phyloP scores from a whole-genome alignment of 2,888 invertebrate genomes.

The Auanema sp. region DNA sequence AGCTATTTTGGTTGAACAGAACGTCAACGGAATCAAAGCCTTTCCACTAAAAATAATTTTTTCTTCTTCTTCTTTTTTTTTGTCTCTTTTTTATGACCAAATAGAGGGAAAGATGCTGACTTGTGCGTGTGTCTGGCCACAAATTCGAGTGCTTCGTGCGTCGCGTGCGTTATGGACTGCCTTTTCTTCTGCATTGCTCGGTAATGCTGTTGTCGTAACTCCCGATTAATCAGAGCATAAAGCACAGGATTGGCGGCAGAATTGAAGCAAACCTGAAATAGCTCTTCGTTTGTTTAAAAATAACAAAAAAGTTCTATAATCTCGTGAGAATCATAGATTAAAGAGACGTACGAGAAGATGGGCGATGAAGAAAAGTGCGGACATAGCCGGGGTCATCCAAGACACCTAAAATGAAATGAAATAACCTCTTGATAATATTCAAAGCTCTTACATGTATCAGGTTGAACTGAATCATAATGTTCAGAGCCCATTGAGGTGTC shows the following conservation, averaged over 20 bases:
- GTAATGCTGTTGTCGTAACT: slow-evolving; percentile 58
- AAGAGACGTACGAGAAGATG: slow-evolving; percentile 42
- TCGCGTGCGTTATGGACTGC: slow-evolving; percentile 47
- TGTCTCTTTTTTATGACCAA: no score
- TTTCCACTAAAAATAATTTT: background rate
- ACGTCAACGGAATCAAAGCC: background rate
- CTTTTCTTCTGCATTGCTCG: slow-evolving; percentile 55
- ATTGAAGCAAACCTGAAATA: slow-evolving; percentile 59
- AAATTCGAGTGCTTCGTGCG: slow-evolving; percentile 34
- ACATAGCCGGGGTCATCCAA: slow-evolving; percentile 54
- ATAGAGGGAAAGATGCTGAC: slow-evolving; percentile 10
- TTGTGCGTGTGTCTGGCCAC: slow-evolving; percentile 27
- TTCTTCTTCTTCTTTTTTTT: no score
- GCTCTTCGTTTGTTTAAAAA: background rate
- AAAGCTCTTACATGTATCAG: slow-evolving; percentile 37
- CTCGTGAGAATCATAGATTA: background rate
- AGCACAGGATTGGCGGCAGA: slow-evolving; percentile 63
- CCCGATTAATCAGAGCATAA: slow-evolving; percentile 62
- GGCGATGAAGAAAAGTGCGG: slow-evolving; percentile 59
- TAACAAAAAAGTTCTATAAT: background rate
- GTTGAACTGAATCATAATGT: slow-evolving; percentile 57
- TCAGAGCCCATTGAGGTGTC: slow-evolving; percentile 62
- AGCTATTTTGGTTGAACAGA: no score
- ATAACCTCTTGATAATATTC: no score
- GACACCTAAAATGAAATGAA: slow-evolving; percentile 35